phyloP scores from a whole-genome alignment of 2,113 vertebrate species.

The Coryphaenoides rupestris region DNA sequence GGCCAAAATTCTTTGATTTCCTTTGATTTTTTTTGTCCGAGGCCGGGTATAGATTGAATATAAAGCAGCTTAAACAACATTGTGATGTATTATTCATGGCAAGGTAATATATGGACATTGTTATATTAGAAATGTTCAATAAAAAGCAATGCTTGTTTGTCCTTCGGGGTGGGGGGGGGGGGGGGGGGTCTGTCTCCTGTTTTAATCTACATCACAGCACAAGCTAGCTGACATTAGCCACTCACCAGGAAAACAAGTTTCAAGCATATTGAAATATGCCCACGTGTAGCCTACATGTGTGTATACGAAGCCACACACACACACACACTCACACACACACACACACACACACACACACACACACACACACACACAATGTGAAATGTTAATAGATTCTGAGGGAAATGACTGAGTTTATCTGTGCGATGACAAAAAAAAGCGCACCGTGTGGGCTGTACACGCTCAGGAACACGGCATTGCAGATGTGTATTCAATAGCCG shows the following conservation, averaged over 20 bases:
- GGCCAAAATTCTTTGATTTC: background rate
- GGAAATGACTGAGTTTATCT: constrained; percentile 65
- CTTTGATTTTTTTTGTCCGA: constrained; percentile 48
- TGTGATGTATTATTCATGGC: constrained; percentile 49
- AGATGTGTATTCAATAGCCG: constrained; percentile 56
- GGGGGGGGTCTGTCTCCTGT: constrained; percentile 2
- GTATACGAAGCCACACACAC: background rate
- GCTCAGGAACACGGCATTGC: constrained; percentile 60
- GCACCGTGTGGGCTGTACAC: constrained; percentile 28
- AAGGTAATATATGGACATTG: constrained; percentile 41
- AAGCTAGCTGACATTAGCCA: constrained; percentile 43
- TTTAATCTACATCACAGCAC: constrained; percentile 28
- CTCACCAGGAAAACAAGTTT: constrained; percentile 32
- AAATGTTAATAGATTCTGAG: constrained; percentile 65
- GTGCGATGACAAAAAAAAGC: constrained; percentile 53
- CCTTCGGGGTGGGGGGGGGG: constrained; percentile 13
- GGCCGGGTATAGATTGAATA: constrained; percentile 34
- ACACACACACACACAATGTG: no score
- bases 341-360: no score
- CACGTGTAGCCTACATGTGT: constrained; percentile 24
- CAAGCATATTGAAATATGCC: constrained; percentile 30
- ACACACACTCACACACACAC: no score
- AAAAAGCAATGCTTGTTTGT: constrained; percentile 38
- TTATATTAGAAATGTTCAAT: constrained; percentile 29
- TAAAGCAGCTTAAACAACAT: constrained; percentile 34